Conservation (phyloP, 2,113 vertebrate species). For the Ageneiosus marmoratus region DNA sequence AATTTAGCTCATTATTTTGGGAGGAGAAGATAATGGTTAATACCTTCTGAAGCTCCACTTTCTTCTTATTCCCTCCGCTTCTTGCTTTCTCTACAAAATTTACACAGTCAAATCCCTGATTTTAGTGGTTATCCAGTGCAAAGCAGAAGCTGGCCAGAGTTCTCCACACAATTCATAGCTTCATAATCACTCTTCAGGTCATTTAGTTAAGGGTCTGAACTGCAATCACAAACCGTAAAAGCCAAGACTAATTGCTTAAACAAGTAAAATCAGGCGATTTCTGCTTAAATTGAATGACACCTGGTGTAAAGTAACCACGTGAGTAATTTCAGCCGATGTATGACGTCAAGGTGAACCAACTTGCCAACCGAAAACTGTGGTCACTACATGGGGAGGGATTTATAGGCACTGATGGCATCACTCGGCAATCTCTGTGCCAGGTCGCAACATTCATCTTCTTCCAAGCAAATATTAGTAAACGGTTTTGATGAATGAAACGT, state of each 20-base stretch:
- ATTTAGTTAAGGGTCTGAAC: background rate
- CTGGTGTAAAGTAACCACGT: background rate
- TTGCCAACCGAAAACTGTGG: background rate
- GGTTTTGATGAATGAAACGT: constrained; percentile 60
- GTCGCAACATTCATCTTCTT: constrained; percentile 52
- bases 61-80: background rate
- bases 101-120: background rate
- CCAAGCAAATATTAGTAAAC: constrained; percentile 58
- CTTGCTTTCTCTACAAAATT: background rate
- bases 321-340: background rate
- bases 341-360: background rate
- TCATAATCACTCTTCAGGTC: background rate
- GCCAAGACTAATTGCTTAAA: background rate
- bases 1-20: background rate
- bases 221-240: background rate
- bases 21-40: background rate
- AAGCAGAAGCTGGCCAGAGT: background rate
- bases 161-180: background rate
- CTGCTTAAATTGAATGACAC: background rate
- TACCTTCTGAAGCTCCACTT: background rate
- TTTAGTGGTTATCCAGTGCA: background rate
- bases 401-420: constrained; percentile 43
- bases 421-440: constrained; percentile 39
- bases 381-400: background rate
- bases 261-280: background rate